Evolutionary conservation across 2,797 vertebrate genomes (phyloP), one percentile per base, ranked within the genome.

Genomic region (Prunella strophiata): DNA sequence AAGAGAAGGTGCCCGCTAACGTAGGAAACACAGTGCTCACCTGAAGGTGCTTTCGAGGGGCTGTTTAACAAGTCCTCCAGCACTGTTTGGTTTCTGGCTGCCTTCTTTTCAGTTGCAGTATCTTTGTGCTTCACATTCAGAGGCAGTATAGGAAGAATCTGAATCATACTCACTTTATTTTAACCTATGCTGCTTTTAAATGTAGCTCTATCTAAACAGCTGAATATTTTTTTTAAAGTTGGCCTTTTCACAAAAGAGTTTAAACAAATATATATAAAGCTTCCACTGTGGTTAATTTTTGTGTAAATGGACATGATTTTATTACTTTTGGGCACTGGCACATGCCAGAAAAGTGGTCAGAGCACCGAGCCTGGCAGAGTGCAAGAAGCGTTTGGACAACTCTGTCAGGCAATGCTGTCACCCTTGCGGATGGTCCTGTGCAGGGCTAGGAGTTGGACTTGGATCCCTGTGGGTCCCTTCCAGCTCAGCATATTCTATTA

Each of bases 1-100:
- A 7, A 3, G 32, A 34, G 14, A 51, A 51, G 13, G 38, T 17
- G 29, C 48, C 8, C 15, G 0, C 12, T 9, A 2, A 1, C 0
- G 34, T 3, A 1, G 2, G 45, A 34, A n/a, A 9, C 25, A 3
- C 11, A 1, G 2, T 5, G 54, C 25, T 30, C 2, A 22, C 12
- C 8, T 2, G 47, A 34, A 34, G 26, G 4, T 19, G 62, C 47
- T 32, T 42, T 15, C 10, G 29, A 17, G 58, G 13, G 13, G 3
- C 50, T 7, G 8, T 23, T 32, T 2, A 32, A 13, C 16, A 11
- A 23, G 4, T 7, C 2, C 6, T 3, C 34, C 55, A 22, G 0
- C 15, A 0, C n/a, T 7, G 13, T 7, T 29, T n/a, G 16, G 3
- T 27, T 47, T 23, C 40, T 21, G 52, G 4, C 14, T 8, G 42